These are phyloP conservation scores for Choloepus didactylus DNA, from an alignment of 2,797 vertebrate species.

Conservation along the genomic window DNA sequence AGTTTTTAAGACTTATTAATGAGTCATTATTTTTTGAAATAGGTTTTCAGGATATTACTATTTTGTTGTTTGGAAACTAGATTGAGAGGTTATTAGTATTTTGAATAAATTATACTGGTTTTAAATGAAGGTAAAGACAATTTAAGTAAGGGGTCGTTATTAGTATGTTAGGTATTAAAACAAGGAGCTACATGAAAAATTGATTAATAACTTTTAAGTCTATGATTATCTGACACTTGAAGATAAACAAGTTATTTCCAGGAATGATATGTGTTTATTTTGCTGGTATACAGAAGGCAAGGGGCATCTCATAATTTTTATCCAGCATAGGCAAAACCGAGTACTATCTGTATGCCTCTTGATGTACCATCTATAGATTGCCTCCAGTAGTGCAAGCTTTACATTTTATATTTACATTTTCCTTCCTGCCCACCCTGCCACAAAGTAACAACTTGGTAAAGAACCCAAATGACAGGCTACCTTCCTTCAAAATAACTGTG, in stretches of 20 bases:
- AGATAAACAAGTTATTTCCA: not conserved
- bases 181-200: not conserved
- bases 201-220: not conserved
- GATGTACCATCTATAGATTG: too few species aligned
- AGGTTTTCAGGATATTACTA: not conserved
- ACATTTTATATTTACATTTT: not conserved
- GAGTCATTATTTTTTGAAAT: not conserved
- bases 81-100: not conserved
- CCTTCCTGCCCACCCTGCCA: not conserved
- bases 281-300: not conserved
- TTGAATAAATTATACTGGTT: not conserved
- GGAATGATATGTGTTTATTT: not conserved
- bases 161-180: not conserved
- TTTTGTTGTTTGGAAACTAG: slow-evolving; percentile 28
- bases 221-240: not conserved
- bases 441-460: not conserved
- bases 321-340: not conserved
- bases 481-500: not conserved
- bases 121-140: slow-evolving; percentile 1
- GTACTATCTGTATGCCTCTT: not conserved
- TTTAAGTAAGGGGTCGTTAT: not conserved
- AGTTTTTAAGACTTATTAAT: not conserved
- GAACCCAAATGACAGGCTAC: not conserved
- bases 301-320: not conserved
- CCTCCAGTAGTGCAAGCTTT: not conserved